Conservation (phyloP, 1,140 invertebrate genomes). For the Charaxes varanes region DNA sequence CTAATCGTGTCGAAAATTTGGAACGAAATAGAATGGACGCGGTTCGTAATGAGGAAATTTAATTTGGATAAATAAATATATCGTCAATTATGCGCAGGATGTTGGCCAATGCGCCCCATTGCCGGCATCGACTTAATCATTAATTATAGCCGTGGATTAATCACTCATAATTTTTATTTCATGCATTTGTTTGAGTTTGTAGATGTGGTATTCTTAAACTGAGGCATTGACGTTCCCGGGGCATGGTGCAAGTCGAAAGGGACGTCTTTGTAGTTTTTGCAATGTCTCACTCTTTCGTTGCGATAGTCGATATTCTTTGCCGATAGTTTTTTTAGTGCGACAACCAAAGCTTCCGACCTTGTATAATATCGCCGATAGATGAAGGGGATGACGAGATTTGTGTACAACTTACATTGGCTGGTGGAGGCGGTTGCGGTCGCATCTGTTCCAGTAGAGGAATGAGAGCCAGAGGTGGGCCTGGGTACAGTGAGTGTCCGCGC, state of each 20-base stretch:
- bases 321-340: no score
- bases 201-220: no score
- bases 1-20: neutral
- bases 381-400: neutral
- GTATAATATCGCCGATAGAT: no score
- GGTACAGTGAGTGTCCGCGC: conserved; percentile 54
- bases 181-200: conserved; percentile 3
- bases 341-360: no score
- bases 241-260: no score
- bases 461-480: conserved; percentile 47
- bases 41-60: conserved; percentile 5
- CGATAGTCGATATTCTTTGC: no score
- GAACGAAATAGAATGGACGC: conserved; percentile 1
- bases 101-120: conserved; percentile 1
- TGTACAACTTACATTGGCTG: conserved; percentile 40
- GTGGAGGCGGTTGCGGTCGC: conserved; percentile 48
- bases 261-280: no score
- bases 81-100: conserved; percentile 10
- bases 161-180: conserved; percentile 13
- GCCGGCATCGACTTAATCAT: conserved; percentile 5
- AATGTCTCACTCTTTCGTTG: no score
- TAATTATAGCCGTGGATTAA: conserved; percentile 15
- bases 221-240: no score
- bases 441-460: conserved; percentile 59
- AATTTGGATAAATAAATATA: conserved; percentile 12